A percentile compares a stretch with the other conserved stretches of the same genome.
Evolutionary conservation across 2,888 invertebrate genomes (phyloP).

Genomic region (Nineta flava): DNA sequence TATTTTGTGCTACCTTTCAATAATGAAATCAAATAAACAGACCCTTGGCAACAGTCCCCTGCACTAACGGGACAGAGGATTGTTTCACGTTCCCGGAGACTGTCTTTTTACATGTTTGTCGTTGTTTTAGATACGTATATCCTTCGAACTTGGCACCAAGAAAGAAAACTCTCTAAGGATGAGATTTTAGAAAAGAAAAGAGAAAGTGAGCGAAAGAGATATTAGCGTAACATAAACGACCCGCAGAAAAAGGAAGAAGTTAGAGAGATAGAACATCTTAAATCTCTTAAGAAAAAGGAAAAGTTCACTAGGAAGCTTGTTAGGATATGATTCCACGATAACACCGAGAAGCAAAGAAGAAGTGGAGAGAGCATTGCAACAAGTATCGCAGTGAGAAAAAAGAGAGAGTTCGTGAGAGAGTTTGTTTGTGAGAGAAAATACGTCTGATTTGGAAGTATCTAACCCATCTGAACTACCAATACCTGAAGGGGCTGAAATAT

Average conservation of each 20-base stretch:
- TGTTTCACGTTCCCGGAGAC: too few species aligned
- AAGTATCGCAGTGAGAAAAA: slow-evolving; percentile 1
- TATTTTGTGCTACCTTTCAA: too few species aligned
- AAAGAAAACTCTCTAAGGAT: slow-evolving; percentile 4
- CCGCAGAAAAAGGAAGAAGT: slow-evolving; percentile 7
- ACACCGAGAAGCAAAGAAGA: slow-evolving; percentile 6
- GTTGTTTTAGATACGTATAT: slow-evolving; percentile 1
- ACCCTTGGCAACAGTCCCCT: too few species aligned
- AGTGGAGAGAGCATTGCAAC: slow-evolving; percentile 6
- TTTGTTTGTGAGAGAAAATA: too few species aligned
- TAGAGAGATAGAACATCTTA: slow-evolving; percentile 5
- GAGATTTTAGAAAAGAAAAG: slow-evolving; percentile 8
- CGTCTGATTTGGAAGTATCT: too few species aligned
- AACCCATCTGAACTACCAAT: too few species aligned
- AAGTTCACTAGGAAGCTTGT: slow-evolving; percentile 7
- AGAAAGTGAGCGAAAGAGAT: slow-evolving; percentile 7
- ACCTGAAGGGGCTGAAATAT: too few species aligned
- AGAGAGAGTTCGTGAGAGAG: too few species aligned
- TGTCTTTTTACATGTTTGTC: background rate
- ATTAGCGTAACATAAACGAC: slow-evolving; percentile 8
- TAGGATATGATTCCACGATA: slow-evolving; percentile 8
- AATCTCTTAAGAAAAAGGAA: slow-evolving; percentile 9
- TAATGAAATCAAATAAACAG: too few species aligned
- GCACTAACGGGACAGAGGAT: background rate
- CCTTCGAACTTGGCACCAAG: background rate